A percentile compares a stretch with the other conserved stretches of the same genome.
Evolutionary conservation across 2,888 invertebrate species (phyloP).

Genomic region (Nyleta sp.): DNA sequence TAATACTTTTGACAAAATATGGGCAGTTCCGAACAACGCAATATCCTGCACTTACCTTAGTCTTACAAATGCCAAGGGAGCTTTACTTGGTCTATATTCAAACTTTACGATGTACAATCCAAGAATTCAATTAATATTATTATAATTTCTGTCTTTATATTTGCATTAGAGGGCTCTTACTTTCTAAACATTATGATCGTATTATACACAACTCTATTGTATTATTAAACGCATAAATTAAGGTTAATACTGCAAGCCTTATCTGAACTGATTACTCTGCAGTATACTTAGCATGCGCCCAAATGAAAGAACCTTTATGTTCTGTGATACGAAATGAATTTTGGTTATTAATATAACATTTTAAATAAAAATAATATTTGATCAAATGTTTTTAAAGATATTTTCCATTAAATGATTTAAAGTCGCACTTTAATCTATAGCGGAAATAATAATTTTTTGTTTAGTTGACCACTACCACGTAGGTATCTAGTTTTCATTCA

Average conservation of each 20-base stretch:
- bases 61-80: constrained; percentile 22
- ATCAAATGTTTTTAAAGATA: not conserved
- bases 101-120: constrained; percentile 25
- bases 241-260: constrained; percentile 1
- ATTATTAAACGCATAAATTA: constrained; percentile 17
- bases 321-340: not conserved
- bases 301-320: not conserved
- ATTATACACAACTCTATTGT: constrained; percentile 2
- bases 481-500: too few species aligned
- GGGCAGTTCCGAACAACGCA: constrained; percentile 28
- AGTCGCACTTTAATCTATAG: not conserved
- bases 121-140: constrained; percentile 35
- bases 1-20: constrained; percentile 40
- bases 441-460: not conserved
- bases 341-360: too few species aligned
- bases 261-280: not conserved
- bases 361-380: not conserved
- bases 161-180: not conserved
- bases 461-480: not conserved
- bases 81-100: constrained; percentile 23
- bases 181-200: constrained; percentile 11
- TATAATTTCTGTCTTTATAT: constrained; percentile 1
- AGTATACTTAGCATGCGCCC: not conserved
- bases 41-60: constrained; percentile 37
- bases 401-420: not conserved